Percentiles rank a stretch among this genome's conserved stretches.
These are phyloP conservation scores for Trichomycterus rosablanca DNA, from an alignment of 2,113 vertebrate genomes.

Conservation along the genomic window DNA sequence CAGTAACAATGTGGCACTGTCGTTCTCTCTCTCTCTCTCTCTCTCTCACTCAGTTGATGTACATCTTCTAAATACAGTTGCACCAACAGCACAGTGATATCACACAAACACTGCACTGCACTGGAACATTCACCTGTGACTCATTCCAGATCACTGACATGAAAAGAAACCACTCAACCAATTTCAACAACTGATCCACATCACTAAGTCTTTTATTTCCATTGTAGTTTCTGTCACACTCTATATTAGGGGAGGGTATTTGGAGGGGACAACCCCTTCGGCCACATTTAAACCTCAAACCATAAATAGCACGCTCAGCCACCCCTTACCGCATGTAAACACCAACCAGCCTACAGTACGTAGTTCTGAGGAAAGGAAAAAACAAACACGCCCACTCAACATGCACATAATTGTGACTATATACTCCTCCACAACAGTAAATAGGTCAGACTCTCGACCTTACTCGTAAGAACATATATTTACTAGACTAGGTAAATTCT, in stretches of 20 bases:
- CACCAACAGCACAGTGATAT: constrained; percentile 20
- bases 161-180: constrained; percentile 22
- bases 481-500: too few species aligned
- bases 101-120: not conserved
- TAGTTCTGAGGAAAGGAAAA: constrained; percentile 13
- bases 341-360: constrained; percentile 9
- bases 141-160: constrained; percentile 40
- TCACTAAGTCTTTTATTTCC: constrained; percentile 21
- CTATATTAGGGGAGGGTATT: constrained; percentile 29
- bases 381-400: constrained; percentile 24
- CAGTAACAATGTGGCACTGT: too few species aligned
- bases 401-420: constrained; percentile 23
- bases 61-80: not conserved
- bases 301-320: constrained; percentile 17
- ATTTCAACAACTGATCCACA: constrained; percentile 31
- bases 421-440: constrained; percentile 16
- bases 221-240: constrained; percentile 13
- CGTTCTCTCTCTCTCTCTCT: too few species aligned
- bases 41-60: too few species aligned
- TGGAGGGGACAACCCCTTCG: constrained; percentile 31
- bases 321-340: constrained; percentile 12
- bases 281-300: constrained; percentile 22
- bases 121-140: constrained; percentile 22
- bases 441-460: too few species aligned
- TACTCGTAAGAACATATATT: too few species aligned